Base-by-base conservation (phyloP, 2,113 vertebrate species). In the Phasianus colchicus region DNA sequence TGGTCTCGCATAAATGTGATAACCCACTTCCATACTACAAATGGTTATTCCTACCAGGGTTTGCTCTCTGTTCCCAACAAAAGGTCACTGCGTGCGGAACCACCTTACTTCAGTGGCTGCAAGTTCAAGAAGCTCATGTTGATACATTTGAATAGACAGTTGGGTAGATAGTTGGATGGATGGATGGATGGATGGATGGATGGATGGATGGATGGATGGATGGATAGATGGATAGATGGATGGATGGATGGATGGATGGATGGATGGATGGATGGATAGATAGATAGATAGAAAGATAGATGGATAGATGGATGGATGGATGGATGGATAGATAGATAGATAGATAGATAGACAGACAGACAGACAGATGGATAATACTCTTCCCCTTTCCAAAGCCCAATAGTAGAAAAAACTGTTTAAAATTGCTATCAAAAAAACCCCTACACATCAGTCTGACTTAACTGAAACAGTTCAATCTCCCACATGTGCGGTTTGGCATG, bases 381-480 rank as follows among this genome's bases (percentile, higher is more conserved):
- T 45, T 24, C 77, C 45, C n/a, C 25, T 43, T 79, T 73, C 70
- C 81, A 65, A 77, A 95, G 18, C 22, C 47, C n/a, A 87, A 16
- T 65, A 83, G 60, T 10, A 52, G 60, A 48, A 90, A 83, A 92
- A 87, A 29, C 8, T 66, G 8, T 16, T 92, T 67, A 54, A 88
- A 2, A 40, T 6, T 52, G 30, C n/a, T 57, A 78, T 72, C 58
- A 60, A 27, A 90, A 71, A n/a, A 1, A n/a, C n/a, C 43, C 54
- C 83, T 66, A 47, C 13, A 5, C 54, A 86, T 43, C 34, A 58
- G 19, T 67, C 78, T 36, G 83, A 91, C 86, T 89, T 72, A 88
- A 96, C 94, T 88, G 38, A 58, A 86, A 82, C 3, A 64, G 75
- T 48, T 88, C 76, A 94, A 89, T 7, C 76, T 63, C 57, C 61